Base-by-base conservation (phyloP, 2,888 invertebrate species). In the Leptinotarsa rubiginosa region DNA sequence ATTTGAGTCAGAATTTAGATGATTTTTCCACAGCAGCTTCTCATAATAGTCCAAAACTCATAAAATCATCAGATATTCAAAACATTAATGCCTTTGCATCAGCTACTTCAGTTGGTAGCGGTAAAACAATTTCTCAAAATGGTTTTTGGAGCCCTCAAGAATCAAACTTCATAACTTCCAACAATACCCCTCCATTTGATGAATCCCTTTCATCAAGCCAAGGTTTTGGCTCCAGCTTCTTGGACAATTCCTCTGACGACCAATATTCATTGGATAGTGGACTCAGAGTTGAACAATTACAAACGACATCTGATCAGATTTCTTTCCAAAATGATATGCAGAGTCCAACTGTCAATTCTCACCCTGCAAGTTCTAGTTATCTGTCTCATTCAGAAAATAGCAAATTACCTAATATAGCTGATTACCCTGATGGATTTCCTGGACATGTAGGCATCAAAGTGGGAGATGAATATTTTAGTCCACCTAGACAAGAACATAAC, bases 1-100 rank as follows among this genome's bases (percentile, higher is more conserved):
- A 75, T 56, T 50, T 77, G 56, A 65, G 59, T 15, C 73, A 76
- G 15, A 71, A 56, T 69, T 70, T 73, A 16, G 72, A 70, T 18
- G 70, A 75, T 15, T 52, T 72, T 20, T n/a, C 70, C 13, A 66
- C n/a, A 13, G 47, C 70, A 18, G 54, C 69, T 20, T 72, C 76
- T 3, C 41, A 68, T 18, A 68, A 68, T 47, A 65, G 31, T 52
- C 65, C 74, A 31, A 62, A 62, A 20, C 7, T 62, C n/a, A 41
- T 62, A 13, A 16, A 52, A 54, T 49, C n/a, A 15, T 47, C 18
- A 13, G 16, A 54, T 52, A 10, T 18, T 5, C n/a, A 12, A 41
- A 25, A 68, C 18, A 25, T 7, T 16, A 67, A 67, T 22, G 18
- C 47, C 2, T 41, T 10, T 41, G 41, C 41, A 12, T 41, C 2